Conservation (phyloP, 1,140 invertebrate species). For the Cherax destructor region DNA sequence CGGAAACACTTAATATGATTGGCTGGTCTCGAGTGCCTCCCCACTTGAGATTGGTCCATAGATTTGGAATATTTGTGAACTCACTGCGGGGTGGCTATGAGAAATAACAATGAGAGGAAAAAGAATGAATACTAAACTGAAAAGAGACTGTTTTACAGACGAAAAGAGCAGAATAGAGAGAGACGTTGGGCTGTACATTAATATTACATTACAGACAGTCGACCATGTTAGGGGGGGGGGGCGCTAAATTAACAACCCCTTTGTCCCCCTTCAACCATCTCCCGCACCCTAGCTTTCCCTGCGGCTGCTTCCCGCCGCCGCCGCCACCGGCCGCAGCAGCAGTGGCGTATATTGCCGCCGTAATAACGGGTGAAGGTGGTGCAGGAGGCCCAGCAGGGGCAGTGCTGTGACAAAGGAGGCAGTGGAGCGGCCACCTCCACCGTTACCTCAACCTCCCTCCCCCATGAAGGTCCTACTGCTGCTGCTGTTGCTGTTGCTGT, state of each 20-base stretch:
- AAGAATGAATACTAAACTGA: constrained; percentile 68
- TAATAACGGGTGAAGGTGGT: constrained; percentile 21
- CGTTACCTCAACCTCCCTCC: constrained; percentile 17
- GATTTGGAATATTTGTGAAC: constrained; percentile 72
- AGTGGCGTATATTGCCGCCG: background rate
- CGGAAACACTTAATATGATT: constrained; percentile 72
- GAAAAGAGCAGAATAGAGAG: constrained; percentile 71
- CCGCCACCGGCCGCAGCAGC: background rate
- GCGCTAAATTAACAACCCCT: constrained; percentile 58
- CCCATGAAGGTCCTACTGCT: constrained; percentile 7
- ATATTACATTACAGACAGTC: constrained; percentile 71
- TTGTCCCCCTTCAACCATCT: constrained; percentile 31
- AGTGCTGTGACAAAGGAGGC: constrained; percentile 50
- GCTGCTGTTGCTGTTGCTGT: too few species aligned
- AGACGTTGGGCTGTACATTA: constrained; percentile 70
- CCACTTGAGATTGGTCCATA: constrained; percentile 71
- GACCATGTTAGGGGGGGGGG: constrained; percentile 49
- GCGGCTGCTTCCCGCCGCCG: background rate
- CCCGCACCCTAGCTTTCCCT: constrained; percentile 20
- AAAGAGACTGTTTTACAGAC: constrained; percentile 72
- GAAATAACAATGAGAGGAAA: constrained; percentile 70
- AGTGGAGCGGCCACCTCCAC: constrained; percentile 47
- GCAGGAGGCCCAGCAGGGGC: constrained; percentile 48
- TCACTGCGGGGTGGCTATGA: constrained; percentile 70
- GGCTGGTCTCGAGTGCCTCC: constrained; percentile 68